Evolutionary conservation across 2,797 vertebrate genomes (phyloP), one percentile per base, ranked within the genome.

Genomic region (Holocentrus rufus): DNA sequence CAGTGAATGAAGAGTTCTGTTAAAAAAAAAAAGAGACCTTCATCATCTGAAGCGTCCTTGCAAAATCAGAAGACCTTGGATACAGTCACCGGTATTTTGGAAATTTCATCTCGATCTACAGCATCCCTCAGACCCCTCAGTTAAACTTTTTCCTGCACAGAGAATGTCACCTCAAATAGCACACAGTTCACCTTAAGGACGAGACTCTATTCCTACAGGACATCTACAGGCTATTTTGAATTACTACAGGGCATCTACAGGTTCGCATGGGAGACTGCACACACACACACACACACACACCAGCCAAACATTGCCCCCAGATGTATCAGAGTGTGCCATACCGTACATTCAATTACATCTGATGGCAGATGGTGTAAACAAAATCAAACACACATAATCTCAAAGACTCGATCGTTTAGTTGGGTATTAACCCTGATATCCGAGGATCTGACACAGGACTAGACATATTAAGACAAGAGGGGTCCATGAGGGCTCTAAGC

Each of bases 361-460:
- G 80, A 79, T 82, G 90, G 87, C 91, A 93, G 92, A 93, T 92
- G 90, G 90, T 83, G 86, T 82, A 83, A 90, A 89, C 81, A 86
- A 89, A 91, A 89, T 90, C 86, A 87, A 87, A 90, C 80, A 78
- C 82, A 74, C 57, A 74, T 92, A 89, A 92, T 90, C 91, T 90
- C 14, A 6, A 70, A 87, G 86, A 90, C 80, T 89, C 84, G 84
- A 90, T 82, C 62, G 87, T 78, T 85, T 74, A 76, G 76, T 86
- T 75, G 60, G 80, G 87, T 85, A 89, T 88, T 88, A 90, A 89
- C 87, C 79, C 86, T 85, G 73, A 86, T 87, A 87, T 78, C 80
- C 77, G 80, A 87, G 90, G 77, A 73, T 81, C 87, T 88, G 83
- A 91, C 90, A 91, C 83, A 84, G 84, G 85, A 86, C 83, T 54